Conservation (phyloP, 2,888 invertebrate species). For the Diaphora mendica region DNA sequence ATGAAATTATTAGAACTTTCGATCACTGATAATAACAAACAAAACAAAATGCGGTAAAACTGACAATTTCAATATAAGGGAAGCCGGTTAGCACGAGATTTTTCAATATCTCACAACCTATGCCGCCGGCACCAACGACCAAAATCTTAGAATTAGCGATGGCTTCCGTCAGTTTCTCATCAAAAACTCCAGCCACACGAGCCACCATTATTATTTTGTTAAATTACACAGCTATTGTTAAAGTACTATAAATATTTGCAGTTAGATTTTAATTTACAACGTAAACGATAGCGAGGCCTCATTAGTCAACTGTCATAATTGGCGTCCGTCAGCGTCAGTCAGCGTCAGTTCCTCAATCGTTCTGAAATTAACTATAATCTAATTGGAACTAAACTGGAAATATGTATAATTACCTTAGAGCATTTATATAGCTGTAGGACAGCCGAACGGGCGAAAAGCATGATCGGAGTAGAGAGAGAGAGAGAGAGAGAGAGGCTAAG, state of each 20-base stretch:
- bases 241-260: conserved; percentile 48
- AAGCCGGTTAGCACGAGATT: conserved; percentile 98
- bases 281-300: conserved; percentile 54
- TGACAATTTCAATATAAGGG: conserved; percentile 96
- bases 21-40: conserved; percentile 6
- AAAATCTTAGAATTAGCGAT: conserved; percentile 91
- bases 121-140: conserved; percentile 98
- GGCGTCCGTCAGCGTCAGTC: conserved; percentile 58
- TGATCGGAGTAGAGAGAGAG: no score
- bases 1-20: not conserved
- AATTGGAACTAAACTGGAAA: not conserved
- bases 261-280: conserved; percentile 45
- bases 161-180: conserved; percentile 88
- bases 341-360: conserved; percentile 58
- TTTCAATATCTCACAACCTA: conserved; percentile 99
- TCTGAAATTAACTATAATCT: conserved; percentile 30
- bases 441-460: no score
- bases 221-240: conserved; percentile 36
- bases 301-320: conserved; percentile 65
- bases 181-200: conserved; percentile 89
- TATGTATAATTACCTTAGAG: no score
- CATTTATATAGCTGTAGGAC: no score
- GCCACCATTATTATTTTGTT: conserved; percentile 87
- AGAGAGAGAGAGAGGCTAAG: no score
- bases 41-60: conserved; percentile 63